Conservation (phyloP, 2,797 vertebrate genomes). For the Lates japonicus region DNA sequence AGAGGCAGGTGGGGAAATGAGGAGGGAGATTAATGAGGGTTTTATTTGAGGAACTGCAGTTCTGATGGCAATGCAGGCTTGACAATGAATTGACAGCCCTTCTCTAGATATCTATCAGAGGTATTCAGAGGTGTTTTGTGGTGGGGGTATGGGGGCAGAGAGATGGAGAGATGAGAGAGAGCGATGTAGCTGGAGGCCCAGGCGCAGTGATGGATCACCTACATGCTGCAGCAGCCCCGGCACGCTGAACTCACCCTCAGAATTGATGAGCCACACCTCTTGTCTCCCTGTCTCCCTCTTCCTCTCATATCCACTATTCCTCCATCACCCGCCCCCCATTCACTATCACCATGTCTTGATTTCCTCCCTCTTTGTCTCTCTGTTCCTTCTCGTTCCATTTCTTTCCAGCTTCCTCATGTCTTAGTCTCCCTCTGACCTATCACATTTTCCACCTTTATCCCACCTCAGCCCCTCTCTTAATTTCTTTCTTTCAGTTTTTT, state of each 20-base stretch:
- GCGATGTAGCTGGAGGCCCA: conserved; percentile 64
- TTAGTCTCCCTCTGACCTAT: conserved; percentile 18
- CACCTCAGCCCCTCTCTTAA: conserved; percentile 22
- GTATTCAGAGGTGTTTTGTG: conserved; percentile 72
- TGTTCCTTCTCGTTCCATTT: conserved; percentile 28
- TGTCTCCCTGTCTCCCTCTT: conserved; percentile 69
- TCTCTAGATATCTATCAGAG: conserved; percentile 76
- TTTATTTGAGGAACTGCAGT: conserved; percentile 32
- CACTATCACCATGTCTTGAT: conserved; percentile 47
- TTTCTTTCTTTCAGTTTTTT: conserved; percentile 29
- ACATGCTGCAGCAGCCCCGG: conserved; percentile 72
- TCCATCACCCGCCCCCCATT: conserved; percentile 44
- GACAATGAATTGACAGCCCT: conserved; percentile 70
- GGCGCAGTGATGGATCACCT: conserved; percentile 84
- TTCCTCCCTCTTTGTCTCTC: conserved; percentile 29
- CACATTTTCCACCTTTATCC: conserved; percentile 28
- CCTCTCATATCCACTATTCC: conserved; percentile 61
- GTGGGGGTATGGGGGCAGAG: conserved; percentile 35
- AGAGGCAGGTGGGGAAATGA: conserved; percentile 30
- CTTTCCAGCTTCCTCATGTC: conserved; percentile 17
- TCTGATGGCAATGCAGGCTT: conserved; percentile 38
- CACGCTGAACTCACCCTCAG: conserved; percentile 80
- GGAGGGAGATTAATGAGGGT: conserved; percentile 38
- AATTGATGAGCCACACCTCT: conserved; percentile 85
- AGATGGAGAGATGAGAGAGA: conserved; percentile 60